Evolutionary conservation across 2,797 vertebrate species (phyloP).

Genomic region (Ataeniobius toweri): DNA sequence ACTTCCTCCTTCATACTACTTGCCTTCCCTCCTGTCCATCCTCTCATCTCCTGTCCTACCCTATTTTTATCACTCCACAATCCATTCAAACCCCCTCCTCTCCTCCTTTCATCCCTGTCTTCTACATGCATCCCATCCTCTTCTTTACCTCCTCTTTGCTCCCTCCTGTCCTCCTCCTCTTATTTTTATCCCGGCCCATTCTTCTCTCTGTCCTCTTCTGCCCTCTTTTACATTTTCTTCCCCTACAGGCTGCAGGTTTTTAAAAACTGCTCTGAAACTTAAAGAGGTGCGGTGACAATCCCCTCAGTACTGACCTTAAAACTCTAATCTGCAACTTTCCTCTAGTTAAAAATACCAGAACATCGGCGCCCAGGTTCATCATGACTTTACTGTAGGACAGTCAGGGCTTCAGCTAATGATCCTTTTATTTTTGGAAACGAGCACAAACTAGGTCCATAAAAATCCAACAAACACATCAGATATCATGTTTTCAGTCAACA

Average conservation of each 20-base stretch:
- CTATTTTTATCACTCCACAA: constrained; percentile 65
- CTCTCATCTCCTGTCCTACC: constrained; percentile 67
- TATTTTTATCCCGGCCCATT: constrained; percentile 71
- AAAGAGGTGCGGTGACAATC: constrained; percentile 11
- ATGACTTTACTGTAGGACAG: background rate
- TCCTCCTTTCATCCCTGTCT: constrained; percentile 63
- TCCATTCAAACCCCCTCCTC: constrained; percentile 54
- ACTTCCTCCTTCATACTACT: constrained; percentile 55
- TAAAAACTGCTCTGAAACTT: constrained; percentile 40
- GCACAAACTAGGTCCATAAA: background rate
- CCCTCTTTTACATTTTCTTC: constrained; percentile 32
- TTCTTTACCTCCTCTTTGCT: constrained; percentile 45
- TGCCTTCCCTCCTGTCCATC: constrained; percentile 72
- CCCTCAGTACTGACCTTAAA: constrained; percentile 25
- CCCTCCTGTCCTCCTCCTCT: constrained; percentile 68
- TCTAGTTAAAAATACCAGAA: constrained; percentile 11
- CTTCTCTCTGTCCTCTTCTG: constrained; percentile 66
- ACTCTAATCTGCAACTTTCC: constrained; percentile 17
- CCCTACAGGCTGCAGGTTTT: constrained; percentile 43
- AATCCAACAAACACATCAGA: background rate
- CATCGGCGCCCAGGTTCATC: background rate
- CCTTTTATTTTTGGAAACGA: background rate
- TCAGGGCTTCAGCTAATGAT: background rate
- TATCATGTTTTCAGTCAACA: background rate
- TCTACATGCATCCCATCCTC: constrained; percentile 52